These are phyloP conservation scores for Cheirogaleus major DNA, from an alignment of 2,797 vertebrate species.

Conservation along the genomic window DNA sequence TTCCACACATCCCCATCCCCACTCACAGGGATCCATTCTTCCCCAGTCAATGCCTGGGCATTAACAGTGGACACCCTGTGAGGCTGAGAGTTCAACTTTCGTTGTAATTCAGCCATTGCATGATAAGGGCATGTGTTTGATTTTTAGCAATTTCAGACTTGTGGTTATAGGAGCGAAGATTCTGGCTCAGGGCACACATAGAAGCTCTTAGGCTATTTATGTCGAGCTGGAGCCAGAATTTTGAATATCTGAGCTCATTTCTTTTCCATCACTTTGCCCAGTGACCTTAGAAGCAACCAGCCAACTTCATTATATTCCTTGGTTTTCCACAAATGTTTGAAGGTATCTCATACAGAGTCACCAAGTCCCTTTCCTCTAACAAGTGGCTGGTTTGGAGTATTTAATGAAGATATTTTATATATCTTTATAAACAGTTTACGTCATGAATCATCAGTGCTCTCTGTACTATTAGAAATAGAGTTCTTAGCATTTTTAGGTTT, in stretches of 20 bases:
- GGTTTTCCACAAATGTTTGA: background rate
- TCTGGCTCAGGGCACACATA: background rate
- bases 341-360: background rate
- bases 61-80: background rate
- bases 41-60: background rate
- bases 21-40: background rate
- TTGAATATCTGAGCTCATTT: background rate
- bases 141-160: background rate
- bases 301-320: background rate
- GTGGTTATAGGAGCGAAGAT: background rate
- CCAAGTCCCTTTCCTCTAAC: background rate
- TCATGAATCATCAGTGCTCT: background rate
- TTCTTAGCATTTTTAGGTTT: background rate
- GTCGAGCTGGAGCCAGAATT: background rate
- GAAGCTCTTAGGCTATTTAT: background rate
- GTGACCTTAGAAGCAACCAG: background rate
- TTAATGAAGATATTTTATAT: background rate
- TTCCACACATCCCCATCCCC: background rate
- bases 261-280: background rate
- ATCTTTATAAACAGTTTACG: background rate
- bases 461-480: background rate
- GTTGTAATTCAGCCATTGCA: background rate
- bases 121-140: background rate
- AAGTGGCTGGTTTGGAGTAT: background rate
- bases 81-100: background rate